These are phyloP conservation scores for Acrobasis repandana DNA, from an alignment of 2,888 invertebrate species.

Conservation along the genomic window DNA sequence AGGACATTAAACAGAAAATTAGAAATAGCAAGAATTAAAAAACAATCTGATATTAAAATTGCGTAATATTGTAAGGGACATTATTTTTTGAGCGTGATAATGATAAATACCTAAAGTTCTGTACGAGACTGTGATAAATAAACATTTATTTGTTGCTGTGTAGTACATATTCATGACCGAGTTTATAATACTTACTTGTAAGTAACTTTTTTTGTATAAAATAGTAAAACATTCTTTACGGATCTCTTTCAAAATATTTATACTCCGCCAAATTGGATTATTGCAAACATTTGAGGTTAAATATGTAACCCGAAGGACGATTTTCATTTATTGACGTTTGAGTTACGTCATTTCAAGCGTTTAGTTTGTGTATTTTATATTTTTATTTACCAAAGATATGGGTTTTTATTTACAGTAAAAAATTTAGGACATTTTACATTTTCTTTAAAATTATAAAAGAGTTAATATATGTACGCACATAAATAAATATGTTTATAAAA, in stretches of 20 bases:
- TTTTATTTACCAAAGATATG: conserved; percentile 27
- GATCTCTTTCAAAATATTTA: neutral
- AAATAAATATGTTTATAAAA: too few relatives aligned
- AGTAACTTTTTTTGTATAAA: neutral
- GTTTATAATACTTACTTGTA: conserved; percentile 2
- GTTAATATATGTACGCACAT: too few relatives aligned
- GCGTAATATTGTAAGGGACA: neutral
- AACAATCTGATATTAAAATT: conserved; percentile 1
- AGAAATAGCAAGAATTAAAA: neutral
- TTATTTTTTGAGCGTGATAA: neutral
- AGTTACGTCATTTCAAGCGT: neutral
- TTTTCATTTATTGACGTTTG: conserved; percentile 12
- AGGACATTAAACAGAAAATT: neutral
- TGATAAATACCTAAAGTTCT: neutral
- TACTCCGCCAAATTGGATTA: conserved; percentile 33
- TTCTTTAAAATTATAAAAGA: too few relatives aligned
- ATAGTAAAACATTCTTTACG: neutral
- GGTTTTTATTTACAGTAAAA: too few relatives aligned
- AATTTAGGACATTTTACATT: too few relatives aligned
- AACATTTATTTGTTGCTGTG: neutral
- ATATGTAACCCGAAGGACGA: conserved; percentile 42
- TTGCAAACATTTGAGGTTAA: conserved; percentile 58
- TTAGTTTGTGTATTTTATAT: neutral
- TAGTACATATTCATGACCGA: neutral
- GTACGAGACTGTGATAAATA: neutral